Base-by-base conservation (phyloP, 2,113 vertebrate genomes). In the Manacus vitellinus region DNA sequence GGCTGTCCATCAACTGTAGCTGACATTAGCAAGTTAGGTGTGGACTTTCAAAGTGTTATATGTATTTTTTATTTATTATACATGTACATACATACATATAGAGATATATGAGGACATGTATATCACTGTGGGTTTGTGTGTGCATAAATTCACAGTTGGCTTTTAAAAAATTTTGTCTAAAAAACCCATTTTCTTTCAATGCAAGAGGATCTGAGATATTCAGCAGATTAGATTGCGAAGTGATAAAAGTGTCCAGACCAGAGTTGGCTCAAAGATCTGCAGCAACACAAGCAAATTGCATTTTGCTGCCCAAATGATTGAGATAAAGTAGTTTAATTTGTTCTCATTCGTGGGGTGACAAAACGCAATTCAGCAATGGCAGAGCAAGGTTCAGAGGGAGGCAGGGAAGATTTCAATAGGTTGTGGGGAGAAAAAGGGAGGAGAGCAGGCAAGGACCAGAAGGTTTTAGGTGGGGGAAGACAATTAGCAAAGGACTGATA, bases 1-100 rank as follows among this genome's bases (percentile, higher is more conserved):
- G 97, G 96, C 96, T 98, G 98, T 98, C 98, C 96, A 98, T 98
- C 98, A 97, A 85, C 90, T 94, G 81, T 49, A 95, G 96, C 93
- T 95, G 97, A 95, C 97, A 98, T 91, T 92, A 97, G 96, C 96
- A 97, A 97, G 97, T 96, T 97, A 97, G 95, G 97, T 96, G 95
- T 94, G 94, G 97, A 97, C 74, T 92, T 97, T 94, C 66, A 86
- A 94, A 96, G 76, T 91, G 88, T 88, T 80, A 66, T 85, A 92
- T 47, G 44, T 79, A 79, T 83, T 85, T 95, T 78, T 94, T 89
- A 94, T 93, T 88, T 91, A 91, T 82, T 77, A 54, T 44, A 65
- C 39, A 65, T 58, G 71, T 51, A 75, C 28, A 47, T 67, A 74
- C 21, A 73, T 35, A 94, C 43, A 75, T 54, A 94, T 5, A 90